A percentile compares a stretch with the other conserved stretches of the same genome.
Conservation (phyloP, 2,888 invertebrate genomes). For the Calliopum simillimum region DNA sequence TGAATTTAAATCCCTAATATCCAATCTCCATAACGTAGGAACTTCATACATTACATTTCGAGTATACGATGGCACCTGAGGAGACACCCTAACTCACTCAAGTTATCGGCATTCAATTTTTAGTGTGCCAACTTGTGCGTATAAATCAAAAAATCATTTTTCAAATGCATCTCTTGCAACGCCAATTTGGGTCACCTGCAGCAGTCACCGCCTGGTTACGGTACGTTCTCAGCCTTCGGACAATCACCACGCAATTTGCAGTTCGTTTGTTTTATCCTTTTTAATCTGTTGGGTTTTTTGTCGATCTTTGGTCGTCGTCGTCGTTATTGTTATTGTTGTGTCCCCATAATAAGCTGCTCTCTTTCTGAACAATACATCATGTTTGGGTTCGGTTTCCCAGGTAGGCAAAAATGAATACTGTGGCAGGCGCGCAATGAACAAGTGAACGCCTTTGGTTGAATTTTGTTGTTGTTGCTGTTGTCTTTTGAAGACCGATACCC, state of each 20-base stretch:
- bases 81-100: too few species aligned
- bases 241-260: background rate
- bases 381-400: too few species aligned
- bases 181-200: slow-evolving; percentile 19
- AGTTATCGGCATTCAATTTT: too few species aligned
- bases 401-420: too few species aligned
- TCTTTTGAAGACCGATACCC: too few species aligned
- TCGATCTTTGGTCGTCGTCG: too few species aligned
- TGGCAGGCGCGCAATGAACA: background rate
- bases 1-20: too few species aligned
- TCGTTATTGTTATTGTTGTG: too few species aligned
- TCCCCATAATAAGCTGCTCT: too few species aligned
- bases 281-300: background rate
- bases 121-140: background rate
- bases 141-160: slow-evolving; percentile 21
- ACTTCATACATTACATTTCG: too few species aligned
- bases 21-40: too few species aligned
- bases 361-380: background rate
- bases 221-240: background rate
- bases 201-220: background rate
- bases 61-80: too few species aligned
- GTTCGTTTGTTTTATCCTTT: background rate
- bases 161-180: background rate
- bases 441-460: slow-evolving; percentile 37
- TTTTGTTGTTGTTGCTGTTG: slow-evolving; percentile 1